Percentiles rank a stretch among this genome's conserved stretches.
Evolutionary conservation across 2,113 vertebrate species (phyloP).

Genomic region (Callaeas wilsoni): DNA sequence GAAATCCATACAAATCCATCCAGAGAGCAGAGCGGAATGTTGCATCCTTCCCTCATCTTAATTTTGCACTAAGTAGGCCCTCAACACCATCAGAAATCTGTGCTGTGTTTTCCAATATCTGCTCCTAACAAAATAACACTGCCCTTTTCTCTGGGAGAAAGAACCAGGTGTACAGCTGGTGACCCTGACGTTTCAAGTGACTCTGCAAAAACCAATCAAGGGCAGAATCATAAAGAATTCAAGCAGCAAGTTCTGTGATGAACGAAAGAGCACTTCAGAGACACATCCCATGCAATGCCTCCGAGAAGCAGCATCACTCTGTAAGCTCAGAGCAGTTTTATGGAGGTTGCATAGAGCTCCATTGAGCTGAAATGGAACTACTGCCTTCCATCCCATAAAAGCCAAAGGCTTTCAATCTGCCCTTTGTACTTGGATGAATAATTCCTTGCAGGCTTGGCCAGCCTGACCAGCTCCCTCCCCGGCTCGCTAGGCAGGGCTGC

Average conservation of each 20-base stretch:
- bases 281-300: background rate
- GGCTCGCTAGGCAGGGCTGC: background rate
- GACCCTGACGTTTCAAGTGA: background rate
- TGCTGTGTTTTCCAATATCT: background rate
- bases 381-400: conserved; percentile 17
- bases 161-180: background rate
- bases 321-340: background rate
- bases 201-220: background rate
- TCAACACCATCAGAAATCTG: background rate
- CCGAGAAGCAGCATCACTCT: background rate
- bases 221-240: background rate
- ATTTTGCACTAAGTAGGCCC: background rate
- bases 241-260: background rate
- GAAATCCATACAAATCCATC: background rate
- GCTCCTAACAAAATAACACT: background rate
- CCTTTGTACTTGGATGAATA: conserved; percentile 54
- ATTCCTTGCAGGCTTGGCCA: conserved; percentile 18
- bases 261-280: background rate
- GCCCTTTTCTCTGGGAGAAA: background rate
- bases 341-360: conserved; percentile 3
- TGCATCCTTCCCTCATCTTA: background rate
- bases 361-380: conserved; percentile 5
- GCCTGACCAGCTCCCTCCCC: background rate
- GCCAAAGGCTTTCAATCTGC: conserved; percentile 44
- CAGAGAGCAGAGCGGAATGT: background rate